These are phyloP conservation scores for Drosophila ficusphila DNA, from an alignment of 1,140 invertebrate species.

Conservation along the genomic window DNA sequence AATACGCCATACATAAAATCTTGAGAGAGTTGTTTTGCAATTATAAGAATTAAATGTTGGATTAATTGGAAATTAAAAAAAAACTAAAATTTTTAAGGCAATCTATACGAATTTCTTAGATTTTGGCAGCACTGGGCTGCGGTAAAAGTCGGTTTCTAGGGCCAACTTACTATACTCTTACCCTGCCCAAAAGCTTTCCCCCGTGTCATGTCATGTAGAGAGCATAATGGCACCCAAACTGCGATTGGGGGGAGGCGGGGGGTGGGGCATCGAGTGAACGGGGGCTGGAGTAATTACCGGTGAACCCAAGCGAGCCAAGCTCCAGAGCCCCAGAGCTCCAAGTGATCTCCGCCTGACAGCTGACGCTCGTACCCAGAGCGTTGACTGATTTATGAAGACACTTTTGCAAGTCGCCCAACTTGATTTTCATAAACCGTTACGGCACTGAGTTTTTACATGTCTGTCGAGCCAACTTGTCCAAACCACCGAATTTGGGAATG, in stretches of 20 bases:
- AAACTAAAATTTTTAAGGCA: background rate
- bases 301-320: slow-evolving; percentile 43
- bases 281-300: slow-evolving; percentile 34
- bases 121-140: background rate
- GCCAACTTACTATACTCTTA: slow-evolving; percentile 35
- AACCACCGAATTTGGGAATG: background rate
- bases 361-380: slow-evolving; percentile 43
- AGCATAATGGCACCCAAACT: slow-evolving; percentile 36
- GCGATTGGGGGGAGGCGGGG: background rate
- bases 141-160: slow-evolving; percentile 36
- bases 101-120: background rate
- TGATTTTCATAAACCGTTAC: slow-evolving; percentile 56
- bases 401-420: slow-evolving; percentile 56
- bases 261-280: background rate
- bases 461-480: too few relatives aligned
- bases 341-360: slow-evolving; percentile 47
- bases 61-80: too few relatives aligned
- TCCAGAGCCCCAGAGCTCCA: slow-evolving; percentile 3
- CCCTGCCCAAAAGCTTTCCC: slow-evolving; percentile 23
- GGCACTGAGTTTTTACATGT: slow-evolving; percentile 20
- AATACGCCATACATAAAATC: too few relatives aligned
- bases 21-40: too few relatives aligned
- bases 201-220: slow-evolving; percentile 27
- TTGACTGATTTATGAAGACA: slow-evolving; percentile 58
- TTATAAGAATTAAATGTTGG: too few relatives aligned